Evolutionary conservation across 2,113 vertebrate species (phyloP), one percentile per base, ranked within the genome.

Genomic region (Lates calcarifer): DNA sequence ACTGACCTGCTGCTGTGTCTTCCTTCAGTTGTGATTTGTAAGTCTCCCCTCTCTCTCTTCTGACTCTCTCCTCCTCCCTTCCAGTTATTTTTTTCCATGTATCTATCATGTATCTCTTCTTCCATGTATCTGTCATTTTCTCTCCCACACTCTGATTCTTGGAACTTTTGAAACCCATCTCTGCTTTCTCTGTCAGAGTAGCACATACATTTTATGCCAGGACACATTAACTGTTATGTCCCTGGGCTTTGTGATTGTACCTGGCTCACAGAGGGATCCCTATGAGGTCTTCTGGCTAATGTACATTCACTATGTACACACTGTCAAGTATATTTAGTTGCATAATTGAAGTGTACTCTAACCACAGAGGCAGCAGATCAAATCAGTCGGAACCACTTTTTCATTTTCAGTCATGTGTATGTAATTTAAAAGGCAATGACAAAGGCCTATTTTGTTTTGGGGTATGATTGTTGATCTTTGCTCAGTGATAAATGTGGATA

Each of bases 201-300:
- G 28, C 41, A 26, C 10, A 10, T 3, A 6, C 1, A 8, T 72
- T 77, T 81, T 61, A 39, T 55, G 70, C 24, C 33, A 67, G 43
- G 74, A 65, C 33, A 68, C 56, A 43, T 57, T 51, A 63, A 70
- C 43, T 49, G 22, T 61, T 22, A 49, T 39, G 45, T 67, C 29
- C 12, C 39, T 29, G 39, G 51, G 35, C 56, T 79, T 35, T 68
- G 39, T 64, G 67, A 84, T 39, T 49, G 41, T 7, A 75, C 75
- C 64, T 77, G 66, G 31, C 69, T 77, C 45, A 45, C 18, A 51
- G 33, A 74, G 22, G n/a, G 68, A 56, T 53, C 67, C 33, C 33
- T 73, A 17, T 60, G 31, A 68, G 31, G 63, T 66, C 61, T 61
- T 22, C 35, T 26, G 24, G 28, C n/a, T 35, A 33, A 35, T 28